Evolutionary conservation across 2,888 invertebrate species (phyloP).

Genomic region (Horisme vitalbata): DNA sequence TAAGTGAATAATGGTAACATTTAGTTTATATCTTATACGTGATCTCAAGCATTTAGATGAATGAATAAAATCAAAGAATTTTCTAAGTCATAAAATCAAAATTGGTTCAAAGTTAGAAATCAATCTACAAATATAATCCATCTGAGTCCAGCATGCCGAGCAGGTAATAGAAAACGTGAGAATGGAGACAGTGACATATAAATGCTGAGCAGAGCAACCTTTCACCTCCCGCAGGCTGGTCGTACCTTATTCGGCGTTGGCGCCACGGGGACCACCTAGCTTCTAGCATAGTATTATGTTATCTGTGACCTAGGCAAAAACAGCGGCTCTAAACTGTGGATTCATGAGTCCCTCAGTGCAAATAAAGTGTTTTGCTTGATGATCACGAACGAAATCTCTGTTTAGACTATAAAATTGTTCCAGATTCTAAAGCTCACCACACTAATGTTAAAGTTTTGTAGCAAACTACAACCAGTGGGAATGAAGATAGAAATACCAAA

Average conservation of each 20-base stretch:
- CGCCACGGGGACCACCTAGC: conserved; percentile 57
- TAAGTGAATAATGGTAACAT: too few species aligned
- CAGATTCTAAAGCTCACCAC: too few species aligned
- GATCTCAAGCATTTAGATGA: too few species aligned
- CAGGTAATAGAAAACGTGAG: conserved; percentile 46
- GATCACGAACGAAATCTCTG: background rate
- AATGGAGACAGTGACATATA: conserved; percentile 50
- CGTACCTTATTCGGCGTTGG: conserved; percentile 50
- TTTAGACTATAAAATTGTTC: too few species aligned
- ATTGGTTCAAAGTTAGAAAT: conserved; percentile 8
- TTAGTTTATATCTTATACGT: too few species aligned
- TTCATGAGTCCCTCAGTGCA: background rate
- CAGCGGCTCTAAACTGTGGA: conserved; percentile 28
- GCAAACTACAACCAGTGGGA: too few species aligned
- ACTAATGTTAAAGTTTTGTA: too few species aligned
- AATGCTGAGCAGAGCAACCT: conserved; percentile 50
- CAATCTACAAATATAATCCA: conserved; percentile 8
- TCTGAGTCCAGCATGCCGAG: conserved; percentile 8
- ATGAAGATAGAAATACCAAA: too few species aligned
- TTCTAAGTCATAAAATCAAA: too few species aligned
- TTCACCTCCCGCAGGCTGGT: conserved; percentile 57
- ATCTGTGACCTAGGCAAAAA: conserved; percentile 29
- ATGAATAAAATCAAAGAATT: too few species aligned
- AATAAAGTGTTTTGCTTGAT: background rate
- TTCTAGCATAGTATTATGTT: too few species aligned